Evolutionary conservation across 2,113 vertebrate species (phyloP).

Genomic region (Podocnemis expansa): DNA sequence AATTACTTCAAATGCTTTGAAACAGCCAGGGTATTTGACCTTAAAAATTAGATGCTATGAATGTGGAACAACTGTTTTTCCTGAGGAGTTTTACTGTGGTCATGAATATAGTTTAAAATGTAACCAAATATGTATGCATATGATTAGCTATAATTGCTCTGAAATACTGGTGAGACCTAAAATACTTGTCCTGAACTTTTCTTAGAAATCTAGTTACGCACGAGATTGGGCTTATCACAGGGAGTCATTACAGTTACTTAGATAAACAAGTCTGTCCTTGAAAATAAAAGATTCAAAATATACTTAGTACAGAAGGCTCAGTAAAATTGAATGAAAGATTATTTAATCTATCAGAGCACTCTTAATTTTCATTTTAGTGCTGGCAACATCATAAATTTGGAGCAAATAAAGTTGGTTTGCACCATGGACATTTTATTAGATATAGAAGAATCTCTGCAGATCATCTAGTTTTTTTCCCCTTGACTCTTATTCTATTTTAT

Average conservation of each 20-base stretch:
- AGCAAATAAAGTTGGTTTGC: slow-evolving; percentile 15
- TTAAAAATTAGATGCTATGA: slow-evolving; percentile 15
- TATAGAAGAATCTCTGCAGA: not conserved
- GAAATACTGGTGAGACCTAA: slow-evolving; percentile 29
- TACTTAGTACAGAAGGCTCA: not conserved
- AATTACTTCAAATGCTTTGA: slow-evolving; percentile 3
- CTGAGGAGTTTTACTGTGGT: not conserved
- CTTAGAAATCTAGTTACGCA: slow-evolving; percentile 39
- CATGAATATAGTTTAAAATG: slow-evolving; percentile 26
- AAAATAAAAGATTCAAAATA: slow-evolving; percentile 29
- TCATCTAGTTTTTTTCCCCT: slow-evolving; percentile 8
- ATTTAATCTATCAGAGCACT: not conserved
- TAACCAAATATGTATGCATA: slow-evolving; percentile 18
- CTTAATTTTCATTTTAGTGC: not conserved
- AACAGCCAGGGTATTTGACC: not conserved
- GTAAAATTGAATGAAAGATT: slow-evolving; percentile 24
- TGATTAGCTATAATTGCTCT: slow-evolving; percentile 20
- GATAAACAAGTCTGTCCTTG: slow-evolving; percentile 34
- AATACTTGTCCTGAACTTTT: slow-evolving; percentile 21
- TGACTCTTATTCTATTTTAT: slow-evolving; percentile 8
- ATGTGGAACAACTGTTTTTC: slow-evolving; percentile 3
- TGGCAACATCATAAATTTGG: not conserved
- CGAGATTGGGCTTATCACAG: slow-evolving; percentile 19
- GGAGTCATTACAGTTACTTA: slow-evolving; percentile 34
- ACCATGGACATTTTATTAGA: slow-evolving; percentile 8